These are phyloP conservation scores for Lithophane ornitopus DNA, from an alignment of 2,888 invertebrate genomes.

Conservation along the genomic window DNA sequence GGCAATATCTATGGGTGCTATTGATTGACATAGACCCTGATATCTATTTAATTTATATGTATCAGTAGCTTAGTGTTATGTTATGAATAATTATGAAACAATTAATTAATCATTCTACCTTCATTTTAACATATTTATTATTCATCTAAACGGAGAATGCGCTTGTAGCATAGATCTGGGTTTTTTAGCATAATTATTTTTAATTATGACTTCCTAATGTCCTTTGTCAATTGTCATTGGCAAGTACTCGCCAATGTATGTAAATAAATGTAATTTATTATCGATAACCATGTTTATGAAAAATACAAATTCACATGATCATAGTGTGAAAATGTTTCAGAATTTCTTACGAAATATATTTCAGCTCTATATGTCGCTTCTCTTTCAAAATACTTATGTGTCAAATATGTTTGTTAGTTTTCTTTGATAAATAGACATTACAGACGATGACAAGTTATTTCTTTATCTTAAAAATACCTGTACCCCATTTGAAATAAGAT, in stretches of 20 bases:
- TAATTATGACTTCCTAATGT: slow-evolving; percentile 8
- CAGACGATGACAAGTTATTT: background rate
- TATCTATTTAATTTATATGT: slow-evolving; percentile 33
- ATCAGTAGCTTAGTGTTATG: slow-evolving; percentile 26
- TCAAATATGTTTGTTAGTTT: no score
- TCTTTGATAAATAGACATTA: no score
- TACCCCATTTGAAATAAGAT: no score
- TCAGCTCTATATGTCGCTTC: no score
- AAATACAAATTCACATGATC: slow-evolving; percentile 14
- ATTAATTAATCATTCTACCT: slow-evolving; percentile 35
- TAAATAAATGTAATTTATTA: background rate
- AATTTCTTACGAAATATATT: slow-evolving; percentile 1
- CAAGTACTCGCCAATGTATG: background rate
- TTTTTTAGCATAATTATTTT: background rate
- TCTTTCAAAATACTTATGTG: background rate
- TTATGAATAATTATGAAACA: slow-evolving; percentile 39
- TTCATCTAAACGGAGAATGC: slow-evolving; percentile 33
- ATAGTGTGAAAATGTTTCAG: background rate
- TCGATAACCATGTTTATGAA: slow-evolving; percentile 8
- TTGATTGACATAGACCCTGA: slow-evolving; percentile 31
- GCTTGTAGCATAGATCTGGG: slow-evolving; percentile 2
- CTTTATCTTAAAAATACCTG: background rate
- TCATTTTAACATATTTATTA: slow-evolving; percentile 36
- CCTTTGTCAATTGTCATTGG: slow-evolving; percentile 15
- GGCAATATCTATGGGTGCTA: background rate